Evolutionary conservation across 2,888 invertebrate species (phyloP).

Genomic region (Drosophila planitibia): DNA sequence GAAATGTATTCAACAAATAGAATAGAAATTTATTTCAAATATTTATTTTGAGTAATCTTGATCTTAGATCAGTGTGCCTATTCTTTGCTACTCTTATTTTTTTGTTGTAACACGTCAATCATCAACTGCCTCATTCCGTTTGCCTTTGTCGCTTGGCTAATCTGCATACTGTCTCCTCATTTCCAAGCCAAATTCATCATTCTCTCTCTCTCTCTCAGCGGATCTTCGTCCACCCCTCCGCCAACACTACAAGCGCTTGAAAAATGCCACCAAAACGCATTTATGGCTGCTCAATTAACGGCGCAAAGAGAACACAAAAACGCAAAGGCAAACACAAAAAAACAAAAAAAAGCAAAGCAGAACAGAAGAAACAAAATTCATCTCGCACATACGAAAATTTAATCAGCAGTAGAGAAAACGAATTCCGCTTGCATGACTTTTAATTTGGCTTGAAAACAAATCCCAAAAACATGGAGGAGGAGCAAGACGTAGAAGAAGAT

Average conservation of each 20-base stretch:
- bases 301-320: conserved; percentile 27
- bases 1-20: not conserved
- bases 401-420: conserved; percentile 57
- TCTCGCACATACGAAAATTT: conserved; percentile 44
- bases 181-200: conserved; percentile 32
- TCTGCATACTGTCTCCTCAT: conserved; percentile 17
- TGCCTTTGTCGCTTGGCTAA: not conserved
- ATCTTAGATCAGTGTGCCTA: conserved; percentile 7
- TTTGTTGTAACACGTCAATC: conserved; percentile 10
- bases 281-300: conserved; percentile 50
- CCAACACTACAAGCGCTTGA: not conserved
- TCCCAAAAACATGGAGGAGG: conserved; percentile 30
- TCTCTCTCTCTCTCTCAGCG: not conserved
- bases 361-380: conserved; percentile 10
- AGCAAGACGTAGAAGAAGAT: conserved; percentile 18
- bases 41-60: not conserved
- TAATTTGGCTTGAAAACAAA: conserved; percentile 71
- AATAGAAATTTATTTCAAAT: not conserved
- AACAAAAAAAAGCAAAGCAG: not conserved
- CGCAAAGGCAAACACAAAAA: not conserved
- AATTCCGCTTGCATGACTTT: conserved; percentile 67
- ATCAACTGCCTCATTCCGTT: not conserved
- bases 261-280: conserved; percentile 34
- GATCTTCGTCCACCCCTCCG: not conserved
- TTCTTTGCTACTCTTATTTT: not conserved